Conservation (phyloP, 2,797 vertebrate species). For the Coregonus ussuriensis region DNA sequence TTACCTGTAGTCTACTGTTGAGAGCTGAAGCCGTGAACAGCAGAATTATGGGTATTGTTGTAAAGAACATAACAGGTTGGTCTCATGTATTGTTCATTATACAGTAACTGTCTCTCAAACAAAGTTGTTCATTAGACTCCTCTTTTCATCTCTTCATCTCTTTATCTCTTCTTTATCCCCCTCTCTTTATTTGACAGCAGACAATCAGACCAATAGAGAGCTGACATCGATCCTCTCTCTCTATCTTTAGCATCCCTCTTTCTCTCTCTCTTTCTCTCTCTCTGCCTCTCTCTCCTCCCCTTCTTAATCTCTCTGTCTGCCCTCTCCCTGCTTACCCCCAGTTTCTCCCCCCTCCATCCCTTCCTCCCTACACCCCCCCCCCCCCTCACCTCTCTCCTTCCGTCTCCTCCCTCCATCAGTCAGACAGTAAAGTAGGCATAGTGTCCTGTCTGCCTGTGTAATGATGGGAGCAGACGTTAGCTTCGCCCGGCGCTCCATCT, state of each 20-base stretch:
- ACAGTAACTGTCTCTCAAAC: too few species aligned
- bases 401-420: slow-evolving; percentile 26
- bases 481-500: slow-evolving; percentile 35
- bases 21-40: neutral
- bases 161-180: neutral
- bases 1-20: neutral
- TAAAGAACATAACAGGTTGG: neutral
- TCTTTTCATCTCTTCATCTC: slow-evolving; percentile 11
- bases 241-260: neutral
- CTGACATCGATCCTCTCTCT: slow-evolving; percentile 5
- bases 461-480: slow-evolving; percentile 41
- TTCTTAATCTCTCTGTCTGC: neutral
- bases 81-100: neutral
- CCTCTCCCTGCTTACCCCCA: slow-evolving; percentile 4
- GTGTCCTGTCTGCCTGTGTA: slow-evolving; percentile 32
- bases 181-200: neutral
- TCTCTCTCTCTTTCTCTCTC: neutral
- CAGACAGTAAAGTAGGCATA: slow-evolving; percentile 34
- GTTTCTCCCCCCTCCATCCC: slow-evolving; percentile 20
- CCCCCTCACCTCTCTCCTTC: slow-evolving; percentile 11
- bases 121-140: neutral
- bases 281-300: neutral
- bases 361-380: slow-evolving; percentile 10
- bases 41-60: neutral
- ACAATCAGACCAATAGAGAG: neutral